Evolutionary conservation across 2,888 invertebrate species (phyloP), one percentile per base, ranked within the genome.

Genomic region (Anagyrus pseudococci): DNA sequence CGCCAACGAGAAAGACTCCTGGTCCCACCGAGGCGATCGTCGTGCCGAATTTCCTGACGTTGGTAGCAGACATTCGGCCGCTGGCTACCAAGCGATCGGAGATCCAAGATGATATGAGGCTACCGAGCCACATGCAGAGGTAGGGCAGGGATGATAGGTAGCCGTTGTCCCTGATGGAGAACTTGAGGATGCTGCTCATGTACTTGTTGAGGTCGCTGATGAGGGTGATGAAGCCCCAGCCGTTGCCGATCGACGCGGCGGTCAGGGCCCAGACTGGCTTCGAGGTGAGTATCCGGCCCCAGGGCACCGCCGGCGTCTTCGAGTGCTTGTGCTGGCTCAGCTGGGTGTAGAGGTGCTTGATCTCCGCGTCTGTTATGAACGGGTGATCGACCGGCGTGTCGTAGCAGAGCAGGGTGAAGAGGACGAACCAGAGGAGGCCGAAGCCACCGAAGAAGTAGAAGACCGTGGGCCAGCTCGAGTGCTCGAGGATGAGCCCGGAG

Each of bases 401-500:
- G 68, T 75, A 80, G 50, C 81, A 77, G 0, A 76, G 46, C 0
- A 77, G 7, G 1, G 87, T 85, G 84, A 89, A 90, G 59, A 89
- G 73, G 54, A 88, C 75, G 70, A 89, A 92, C 92, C 92, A 93
- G 0, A 91, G 49, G 3, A 91, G 81, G 15, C 91, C 91, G 7
- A 90, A 73, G 2, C 84, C 84, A 19, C 93, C 93, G 74, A 93
- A 93, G 29, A 92, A 83, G 73, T 93, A 93, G 79, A 93, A 93
- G 1, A 93, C 92, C 0, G 87, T 85, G 15, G 88, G 84, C 92
- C 92, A 93, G 1, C 87, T 84, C 2, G 73, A 72, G 49, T 86
- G 83, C 67, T 88, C 85, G 55, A 92, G 85, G 6, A 93, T 82
- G 10, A 88, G 74, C 0, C 92, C 92, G 2, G 91, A 91, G 1